Base-by-base conservation (phyloP, 2,113 vertebrate species). In the Muntiacus reevesi region DNA sequence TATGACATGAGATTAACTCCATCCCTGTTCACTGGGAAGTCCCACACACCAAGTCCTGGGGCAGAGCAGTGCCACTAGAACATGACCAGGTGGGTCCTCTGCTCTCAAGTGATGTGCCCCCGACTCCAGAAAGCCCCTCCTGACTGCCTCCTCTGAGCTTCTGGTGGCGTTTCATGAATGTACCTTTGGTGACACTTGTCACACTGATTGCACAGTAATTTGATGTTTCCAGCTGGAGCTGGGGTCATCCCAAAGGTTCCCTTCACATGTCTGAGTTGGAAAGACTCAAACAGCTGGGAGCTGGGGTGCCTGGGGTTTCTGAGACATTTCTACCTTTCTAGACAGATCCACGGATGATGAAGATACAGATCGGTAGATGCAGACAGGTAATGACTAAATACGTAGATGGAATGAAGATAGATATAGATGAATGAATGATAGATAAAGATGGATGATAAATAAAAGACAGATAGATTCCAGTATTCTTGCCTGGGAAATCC, bases 41-140 rank as follows among this genome's bases (percentile, higher is more conserved):
- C 78, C 36, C 50, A 19, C 4, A 0, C 23, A 40, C 7, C 57
- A 54, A 1, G 23, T 15, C 30, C 19, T 23, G 5, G 8, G 82
- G 78, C 6, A 13, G 8, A 28, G 9, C 62, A 52, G 14, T 5
- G 2, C 7, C 43, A 3, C 4, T 9, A 27, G n/a, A 52, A 10
- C 9, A 0, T 10, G 40, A 28, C 47, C 12, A 5, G 9, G 9
- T 2, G 54, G n/a, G 11, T 1, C 62, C 43, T 25, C 6, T 17
- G 28, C 17, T 6, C 67, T 27, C 28, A 3, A 14, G n/a, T 4
- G 57, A 0, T 3, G 25, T 5, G 25, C 9, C 33, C n/a, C 3
- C 52, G 30, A 23, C 28, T 30, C 78, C 33, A 23, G 33, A 16
- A 6, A 25, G 82, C 55, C 11, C 40, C 76, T 17, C n/a, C 16